Evolutionary conservation across 2,888 invertebrate genomes (phyloP).

Genomic region (Chymomyza procnemis): DNA sequence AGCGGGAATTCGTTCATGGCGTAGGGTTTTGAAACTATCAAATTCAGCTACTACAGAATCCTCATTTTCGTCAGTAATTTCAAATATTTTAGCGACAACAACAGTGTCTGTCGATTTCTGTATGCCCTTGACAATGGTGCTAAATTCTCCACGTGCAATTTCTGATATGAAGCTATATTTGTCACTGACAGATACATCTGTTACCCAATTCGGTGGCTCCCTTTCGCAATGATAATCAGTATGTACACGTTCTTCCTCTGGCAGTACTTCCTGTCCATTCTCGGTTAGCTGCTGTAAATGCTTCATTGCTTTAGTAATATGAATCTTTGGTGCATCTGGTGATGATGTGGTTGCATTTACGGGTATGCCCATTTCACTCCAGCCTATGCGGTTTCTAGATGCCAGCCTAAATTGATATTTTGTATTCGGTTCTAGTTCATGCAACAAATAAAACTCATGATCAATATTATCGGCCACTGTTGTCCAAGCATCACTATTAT

Average conservation of each 20-base stretch:
- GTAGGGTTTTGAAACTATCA: constrained; percentile 87
- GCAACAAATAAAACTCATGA: constrained; percentile 93
- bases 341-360: constrained; percentile 86
- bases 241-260: constrained; percentile 82
- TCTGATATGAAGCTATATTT: constrained; percentile 92
- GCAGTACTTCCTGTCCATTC: constrained; percentile 85
- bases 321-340: constrained; percentile 85
- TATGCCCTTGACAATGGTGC: constrained; percentile 89
- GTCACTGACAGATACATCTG: constrained; percentile 84
- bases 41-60: constrained; percentile 88
- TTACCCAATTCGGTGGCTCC: constrained; percentile 86
- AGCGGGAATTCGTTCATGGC: constrained; percentile 92
- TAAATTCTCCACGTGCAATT: constrained; percentile 90
- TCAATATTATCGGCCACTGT: constrained; percentile 92
- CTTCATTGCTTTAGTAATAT: constrained; percentile 89
- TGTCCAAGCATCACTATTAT: constrained; percentile 89
- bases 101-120: constrained; percentile 87
- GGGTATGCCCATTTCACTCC: constrained; percentile 93
- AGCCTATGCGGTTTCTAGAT: constrained; percentile 94
- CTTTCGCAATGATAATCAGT: constrained; percentile 88
- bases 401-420: constrained; percentile 93
- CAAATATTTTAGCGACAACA: constrained; percentile 91
- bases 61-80: constrained; percentile 83
- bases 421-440: constrained; percentile 87
- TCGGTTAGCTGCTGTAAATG: constrained; percentile 92